Evolutionary conservation across 2,888 invertebrate genomes (phyloP), one percentile per base, ranked within the genome.

Genomic region (Megastigmus dorsalis): DNA sequence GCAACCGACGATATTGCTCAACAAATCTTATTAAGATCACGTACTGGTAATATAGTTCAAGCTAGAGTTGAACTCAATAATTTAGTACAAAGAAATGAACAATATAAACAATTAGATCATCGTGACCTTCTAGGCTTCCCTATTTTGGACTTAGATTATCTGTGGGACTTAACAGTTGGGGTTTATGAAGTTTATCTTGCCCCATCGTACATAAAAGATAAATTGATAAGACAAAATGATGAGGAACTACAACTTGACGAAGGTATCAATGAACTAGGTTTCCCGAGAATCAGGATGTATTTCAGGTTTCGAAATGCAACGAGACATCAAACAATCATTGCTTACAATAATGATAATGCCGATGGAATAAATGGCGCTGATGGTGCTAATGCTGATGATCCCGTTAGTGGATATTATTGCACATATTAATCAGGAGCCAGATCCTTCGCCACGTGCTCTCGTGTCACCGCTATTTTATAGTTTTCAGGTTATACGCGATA

Each of bases 201-300:
- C 33, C 66, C 67, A 67, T 45, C 74, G 7, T 77, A 77, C 33
- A 38, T 75, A 38, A 67, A 77, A 28, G 74, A 77, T 54, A 75
- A 74, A 54, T 13, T 74, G 13, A 0, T 62, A n/a, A 23, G 77
- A 59, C 65, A 74, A 26, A 69, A 71, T 50, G 63, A 77, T 38
- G 66, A 74, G 13, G 62, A 74, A 55, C 28, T 67, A 38, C 62
- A 76, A 26, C n/a, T 76, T 30, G 76, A 73, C 23, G 55, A 69
- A 15, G 20, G 48, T 20, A 41, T 38, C n/a, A 57, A 36, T 52
- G 69, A 76, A 33, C 68, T 60, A 36, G 76, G 76, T 33, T 73
- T 75, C n/a, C n/a, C 73, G 33, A 23, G 72, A 68, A 36, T 76
- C 18, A 23, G 76, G 13, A 43, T 76, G 20, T 73, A 54, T 52